A percentile compares a stretch with the other conserved stretches of the same genome.
Evolutionary conservation across 2,113 vertebrate genomes (phyloP).

Genomic region (Nycticryphes semicollaris): DNA sequence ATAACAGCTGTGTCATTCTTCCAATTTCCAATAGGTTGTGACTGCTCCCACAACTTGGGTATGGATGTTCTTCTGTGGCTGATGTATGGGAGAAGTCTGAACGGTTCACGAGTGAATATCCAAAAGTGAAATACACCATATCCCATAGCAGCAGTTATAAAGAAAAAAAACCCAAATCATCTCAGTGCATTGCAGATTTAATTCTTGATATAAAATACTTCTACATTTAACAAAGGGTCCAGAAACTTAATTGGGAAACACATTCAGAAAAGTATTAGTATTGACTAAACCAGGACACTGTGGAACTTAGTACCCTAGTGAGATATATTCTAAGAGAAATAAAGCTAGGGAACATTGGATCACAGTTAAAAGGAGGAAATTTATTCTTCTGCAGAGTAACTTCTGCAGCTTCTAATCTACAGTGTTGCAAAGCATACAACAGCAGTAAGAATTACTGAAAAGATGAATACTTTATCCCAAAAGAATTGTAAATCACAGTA

Average conservation of each 20-base stretch:
- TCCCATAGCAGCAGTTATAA: neutral
- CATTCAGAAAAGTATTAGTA: neutral
- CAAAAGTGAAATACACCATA: neutral
- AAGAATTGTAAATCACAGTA: constrained; percentile 4
- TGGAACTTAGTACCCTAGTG: neutral
- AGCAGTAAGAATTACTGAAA: neutral
- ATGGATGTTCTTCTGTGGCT: neutral
- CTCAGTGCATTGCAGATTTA: neutral
- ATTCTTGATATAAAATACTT: neutral
- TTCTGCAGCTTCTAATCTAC: neutral
- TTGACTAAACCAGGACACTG: neutral
- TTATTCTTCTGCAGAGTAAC: neutral
- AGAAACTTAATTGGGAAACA: neutral
- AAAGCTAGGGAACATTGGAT: neutral
- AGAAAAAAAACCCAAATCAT: neutral
- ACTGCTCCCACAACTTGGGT: neutral
- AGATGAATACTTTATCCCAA: neutral
- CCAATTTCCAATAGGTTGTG: neutral
- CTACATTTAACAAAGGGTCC: neutral
- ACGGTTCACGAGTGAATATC: neutral
- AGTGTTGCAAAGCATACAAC: neutral
- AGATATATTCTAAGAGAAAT: neutral
- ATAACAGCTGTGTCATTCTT: neutral
- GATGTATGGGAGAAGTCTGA: neutral
- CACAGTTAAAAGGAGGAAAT: neutral